These are phyloP conservation scores for Ptychobarbus kaznakovi DNA, from an alignment of 2,797 vertebrate genomes.

Conservation along the genomic window DNA sequence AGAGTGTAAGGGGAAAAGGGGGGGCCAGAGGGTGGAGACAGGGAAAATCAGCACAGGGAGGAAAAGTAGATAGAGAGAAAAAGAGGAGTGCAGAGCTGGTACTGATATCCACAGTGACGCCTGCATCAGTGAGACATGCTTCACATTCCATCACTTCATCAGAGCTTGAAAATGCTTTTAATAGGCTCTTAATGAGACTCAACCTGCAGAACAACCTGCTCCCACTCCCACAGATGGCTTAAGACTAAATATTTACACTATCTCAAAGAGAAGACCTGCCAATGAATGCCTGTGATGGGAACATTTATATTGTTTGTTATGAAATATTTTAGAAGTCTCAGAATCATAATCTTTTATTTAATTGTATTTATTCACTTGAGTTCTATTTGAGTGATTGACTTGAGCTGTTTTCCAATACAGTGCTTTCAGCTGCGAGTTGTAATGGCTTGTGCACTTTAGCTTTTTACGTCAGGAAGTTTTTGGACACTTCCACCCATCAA, in stretches of 20 bases:
- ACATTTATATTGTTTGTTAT: background rate
- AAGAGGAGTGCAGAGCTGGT: conserved; percentile 56
- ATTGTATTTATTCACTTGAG: background rate
- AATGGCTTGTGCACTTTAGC: background rate
- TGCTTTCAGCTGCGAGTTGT: background rate
- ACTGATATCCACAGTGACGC: conserved; percentile 68
- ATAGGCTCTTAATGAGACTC: conserved; percentile 72
- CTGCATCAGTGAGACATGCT: conserved; percentile 77
- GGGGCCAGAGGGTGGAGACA: background rate
- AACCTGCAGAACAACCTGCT: conserved; percentile 36
- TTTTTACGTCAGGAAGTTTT: conserved; percentile 18
- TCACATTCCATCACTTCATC: conserved; percentile 88
- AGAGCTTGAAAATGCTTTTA: conserved; percentile 83
- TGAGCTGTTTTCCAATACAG: background rate
- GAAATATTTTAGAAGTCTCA: background rate
- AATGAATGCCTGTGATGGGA: background rate
- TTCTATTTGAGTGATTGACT: background rate
- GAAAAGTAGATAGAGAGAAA: conserved; percentile 24
- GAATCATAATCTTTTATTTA: background rate
- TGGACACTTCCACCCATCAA: conserved; percentile 11
- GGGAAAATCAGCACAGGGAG: conserved; percentile 17
- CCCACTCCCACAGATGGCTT: conserved; percentile 35
- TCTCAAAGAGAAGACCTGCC: background rate
- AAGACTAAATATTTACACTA: conserved; percentile 34
- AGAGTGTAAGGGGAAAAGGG: conserved; percentile 36